Evolutionary conservation across 2,113 vertebrate species (phyloP).

Genomic region (Poecilia latipinna): DNA sequence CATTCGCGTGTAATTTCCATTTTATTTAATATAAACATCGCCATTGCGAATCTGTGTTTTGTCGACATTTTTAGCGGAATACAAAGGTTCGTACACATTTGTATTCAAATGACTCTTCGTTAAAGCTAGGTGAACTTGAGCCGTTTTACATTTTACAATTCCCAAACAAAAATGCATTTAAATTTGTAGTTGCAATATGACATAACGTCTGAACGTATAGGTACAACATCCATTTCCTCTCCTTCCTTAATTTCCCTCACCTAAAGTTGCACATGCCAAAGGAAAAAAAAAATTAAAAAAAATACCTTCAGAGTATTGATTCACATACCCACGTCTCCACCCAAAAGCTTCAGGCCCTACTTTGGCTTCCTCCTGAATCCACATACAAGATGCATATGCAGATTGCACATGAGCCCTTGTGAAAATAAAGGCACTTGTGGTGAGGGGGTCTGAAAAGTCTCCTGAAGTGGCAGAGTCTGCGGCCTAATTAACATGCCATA

Average conservation of each 20-base stretch:
- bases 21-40: too few species aligned
- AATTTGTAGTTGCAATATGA: too few species aligned
- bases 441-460: conserved; percentile 72
- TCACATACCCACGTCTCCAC: conserved; percentile 44
- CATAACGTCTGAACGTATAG: too few species aligned
- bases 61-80: too few species aligned
- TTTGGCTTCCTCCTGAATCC: conserved; percentile 43
- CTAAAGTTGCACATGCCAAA: neutral
- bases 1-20: too few species aligned
- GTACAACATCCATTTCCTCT: neutral
- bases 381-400: conserved; percentile 68
- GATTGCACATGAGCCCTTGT: conserved; percentile 66
- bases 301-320: conserved; percentile 26
- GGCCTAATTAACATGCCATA: conserved; percentile 80
- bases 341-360: conserved; percentile 27
- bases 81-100: too few species aligned
- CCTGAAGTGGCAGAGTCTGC: conserved; percentile 77
- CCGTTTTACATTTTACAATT: too few species aligned
- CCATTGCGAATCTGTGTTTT: too few species aligned
- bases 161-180: too few species aligned
- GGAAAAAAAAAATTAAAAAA: neutral
- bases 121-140: too few species aligned
- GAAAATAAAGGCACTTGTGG: conserved; percentile 75
- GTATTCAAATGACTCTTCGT: too few species aligned
- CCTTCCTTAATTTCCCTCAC: neutral